Base-by-base conservation (phyloP, 2,888 invertebrate genomes). In the Ennomos fuscantarius region DNA sequence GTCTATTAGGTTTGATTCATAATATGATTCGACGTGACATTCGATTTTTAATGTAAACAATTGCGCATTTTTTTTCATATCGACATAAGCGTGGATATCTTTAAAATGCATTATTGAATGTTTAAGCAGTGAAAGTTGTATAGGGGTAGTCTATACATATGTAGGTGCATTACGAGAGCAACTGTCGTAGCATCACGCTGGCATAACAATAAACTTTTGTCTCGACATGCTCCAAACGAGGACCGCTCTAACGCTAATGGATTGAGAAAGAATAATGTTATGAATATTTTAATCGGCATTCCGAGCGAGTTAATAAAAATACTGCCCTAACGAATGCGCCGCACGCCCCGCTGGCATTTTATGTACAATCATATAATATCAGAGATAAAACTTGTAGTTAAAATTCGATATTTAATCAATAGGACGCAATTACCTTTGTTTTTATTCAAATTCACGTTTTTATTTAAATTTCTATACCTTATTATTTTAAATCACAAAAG, bases 281-380 rank as follows among this genome's bases (percentile, higher is more conserved):
- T 84, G 83, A 86, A 87, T 87, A 87, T 86, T 85, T 83, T 84
- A 86, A 87, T 87, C 82, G 78, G 79, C 79, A 88, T 89, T 87
- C 86, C 82, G 81, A 78, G 77, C 76, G 84, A 87, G 86, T 87
- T 87, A 84, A 89, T 90, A 90, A 89, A 88, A 89, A 87, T 85
- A 84, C 79, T 82, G 81, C 79, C 82, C 82, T 87, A 89, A 88
- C 86, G 84, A 90, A 84, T 78, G 77, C 72, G 74, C 71, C 66
- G 72, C 71, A 75, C 76, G 62, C 76, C 90, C 90, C 85, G 90
- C 90, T 88, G 91, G 63, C 85, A 81, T 77, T 82, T 81, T 80
- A 84, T 81, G 84, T 89, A 88, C 87, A 85, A 86, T 86, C 86
- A 88, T 86, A 39, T 13, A 15, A 84, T 83, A 89, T 88, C 76